A percentile compares a stretch with the other conserved stretches of the same genome.
phyloP scores from a whole-genome alignment of 2,888 invertebrate genomes.

The Cotesia congregata region DNA sequence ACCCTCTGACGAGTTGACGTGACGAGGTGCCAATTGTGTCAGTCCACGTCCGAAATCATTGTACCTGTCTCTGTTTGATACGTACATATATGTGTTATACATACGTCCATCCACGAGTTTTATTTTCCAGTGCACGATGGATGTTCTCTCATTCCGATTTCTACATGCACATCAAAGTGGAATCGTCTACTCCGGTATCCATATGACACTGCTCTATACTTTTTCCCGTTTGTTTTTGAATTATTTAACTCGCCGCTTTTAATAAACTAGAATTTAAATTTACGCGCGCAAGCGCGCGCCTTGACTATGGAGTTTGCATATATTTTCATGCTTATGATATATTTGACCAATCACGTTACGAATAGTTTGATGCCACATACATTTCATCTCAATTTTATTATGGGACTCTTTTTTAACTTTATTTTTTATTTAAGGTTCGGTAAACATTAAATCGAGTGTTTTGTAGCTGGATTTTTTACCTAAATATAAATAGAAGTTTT shows the following conservation, averaged over 20 bases:
- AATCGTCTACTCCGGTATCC: neutral
- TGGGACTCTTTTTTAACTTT: neutral
- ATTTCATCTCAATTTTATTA: too few species aligned
- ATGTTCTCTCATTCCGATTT: neutral
- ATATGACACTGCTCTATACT: neutral
- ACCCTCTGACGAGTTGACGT: slow-evolving; percentile 27
- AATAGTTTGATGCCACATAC: too few species aligned
- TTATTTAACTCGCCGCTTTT: neutral
- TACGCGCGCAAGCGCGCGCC: too few species aligned
- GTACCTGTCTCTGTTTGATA: neutral
- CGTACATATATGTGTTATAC: neutral
- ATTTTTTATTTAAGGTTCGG: neutral
- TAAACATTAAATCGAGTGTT: neutral
- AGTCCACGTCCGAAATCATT: neutral
- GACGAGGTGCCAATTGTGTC: slow-evolving; percentile 32
- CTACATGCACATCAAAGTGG: neutral
- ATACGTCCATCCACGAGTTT: neutral
- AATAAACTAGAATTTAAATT: too few species aligned
- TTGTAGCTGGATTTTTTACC: neutral
- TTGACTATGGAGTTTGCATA: too few species aligned
- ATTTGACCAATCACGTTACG: too few species aligned
- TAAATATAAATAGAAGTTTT: neutral
- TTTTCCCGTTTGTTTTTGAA: neutral
- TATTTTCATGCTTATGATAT: too few species aligned
- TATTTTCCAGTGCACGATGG: neutral